Conservation (phyloP, 2,888 invertebrate genomes). For the Myopa testacea region DNA sequence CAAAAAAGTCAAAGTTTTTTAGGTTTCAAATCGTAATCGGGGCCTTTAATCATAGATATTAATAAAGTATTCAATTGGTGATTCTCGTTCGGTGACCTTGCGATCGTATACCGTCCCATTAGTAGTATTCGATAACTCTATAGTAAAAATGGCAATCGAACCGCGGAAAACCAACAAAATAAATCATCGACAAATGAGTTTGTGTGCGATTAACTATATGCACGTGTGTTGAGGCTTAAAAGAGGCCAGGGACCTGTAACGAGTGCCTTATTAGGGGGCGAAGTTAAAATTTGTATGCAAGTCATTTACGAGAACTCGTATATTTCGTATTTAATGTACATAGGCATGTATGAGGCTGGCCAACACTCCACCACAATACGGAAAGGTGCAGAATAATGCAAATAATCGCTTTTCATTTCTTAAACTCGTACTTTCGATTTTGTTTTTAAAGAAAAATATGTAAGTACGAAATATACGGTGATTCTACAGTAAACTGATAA, state of each 20-base stretch:
- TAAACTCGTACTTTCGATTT: background rate
- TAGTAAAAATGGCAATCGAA: conserved; percentile 20
- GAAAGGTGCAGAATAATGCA: background rate
- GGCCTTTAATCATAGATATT: conserved; percentile 6
- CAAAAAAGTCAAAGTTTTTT: too few relatives aligned
- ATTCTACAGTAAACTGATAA: background rate
- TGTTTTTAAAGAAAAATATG: background rate
- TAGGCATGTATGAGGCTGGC: background rate
- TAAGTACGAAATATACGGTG: background rate
- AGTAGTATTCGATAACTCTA: background rate
- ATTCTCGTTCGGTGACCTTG: conserved; percentile 30
- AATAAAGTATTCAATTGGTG: conserved; percentile 36
- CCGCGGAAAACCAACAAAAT: conserved; percentile 1
- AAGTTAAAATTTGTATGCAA: conserved; percentile 25
- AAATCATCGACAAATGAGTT: background rate
- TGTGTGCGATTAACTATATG: background rate
- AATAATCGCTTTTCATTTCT: background rate
- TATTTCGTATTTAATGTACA: background rate
- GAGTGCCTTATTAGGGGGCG: background rate
- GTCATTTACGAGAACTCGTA: background rate
- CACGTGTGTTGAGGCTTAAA: background rate
- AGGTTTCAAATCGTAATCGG: too few relatives aligned
- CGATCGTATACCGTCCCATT: conserved; percentile 23
- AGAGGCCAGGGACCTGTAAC: conserved; percentile 30
- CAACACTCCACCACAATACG: background rate